A percentile compares a stretch with the other conserved stretches of the same genome.
Evolutionary conservation across 1,140 invertebrate species (phyloP).

Genomic region (Drosophila pseudoobscura): DNA sequence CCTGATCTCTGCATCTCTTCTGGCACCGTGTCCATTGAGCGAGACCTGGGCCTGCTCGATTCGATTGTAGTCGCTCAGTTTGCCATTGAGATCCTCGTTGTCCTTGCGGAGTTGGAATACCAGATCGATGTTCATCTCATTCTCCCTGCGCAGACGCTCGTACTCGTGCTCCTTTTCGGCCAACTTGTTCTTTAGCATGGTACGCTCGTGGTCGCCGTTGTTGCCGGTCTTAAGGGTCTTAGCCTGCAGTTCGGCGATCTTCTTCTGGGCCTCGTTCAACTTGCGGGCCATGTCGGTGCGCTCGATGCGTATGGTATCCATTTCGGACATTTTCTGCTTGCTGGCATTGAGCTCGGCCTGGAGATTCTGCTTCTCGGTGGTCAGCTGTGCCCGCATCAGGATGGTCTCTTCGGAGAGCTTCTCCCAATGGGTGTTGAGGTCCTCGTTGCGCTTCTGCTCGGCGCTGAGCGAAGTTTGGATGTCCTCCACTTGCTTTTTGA

Average conservation of each 20-base stretch:
- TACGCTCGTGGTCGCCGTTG: slow-evolving; percentile 86
- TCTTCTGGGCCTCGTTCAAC: slow-evolving; percentile 87
- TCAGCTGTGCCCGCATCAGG: slow-evolving; percentile 89
- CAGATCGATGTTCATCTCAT: slow-evolving; percentile 88
- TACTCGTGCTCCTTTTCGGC: slow-evolving; percentile 91
- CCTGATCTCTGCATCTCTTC: slow-evolving; percentile 90
- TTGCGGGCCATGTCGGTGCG: slow-evolving; percentile 85
- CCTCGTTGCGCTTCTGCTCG: slow-evolving; percentile 90
- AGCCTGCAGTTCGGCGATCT: slow-evolving; percentile 83
- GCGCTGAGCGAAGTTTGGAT: slow-evolving; percentile 86
- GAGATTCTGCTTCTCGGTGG: slow-evolving; percentile 90
- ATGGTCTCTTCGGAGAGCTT: slow-evolving; percentile 92
- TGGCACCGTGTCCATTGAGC: slow-evolving; percentile 89
- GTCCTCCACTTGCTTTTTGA: slow-evolving; percentile 86
- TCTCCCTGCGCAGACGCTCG: slow-evolving; percentile 89
- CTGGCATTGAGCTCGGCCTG: slow-evolving; percentile 82
- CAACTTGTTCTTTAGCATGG: slow-evolving; percentile 87
- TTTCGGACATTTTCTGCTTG: slow-evolving; percentile 65
- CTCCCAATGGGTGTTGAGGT: slow-evolving; percentile 91
- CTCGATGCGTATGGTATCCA: slow-evolving; percentile 72
- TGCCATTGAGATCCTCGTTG: slow-evolving; percentile 91
- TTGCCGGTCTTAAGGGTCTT: slow-evolving; percentile 81
- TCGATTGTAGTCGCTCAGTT: slow-evolving; percentile 93
- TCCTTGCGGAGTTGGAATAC: slow-evolving; percentile 87
- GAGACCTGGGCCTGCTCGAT: slow-evolving; percentile 92